Base-by-base conservation (phyloP, 23 tunicate species). In the Trididemnum nubilum region DNA sequence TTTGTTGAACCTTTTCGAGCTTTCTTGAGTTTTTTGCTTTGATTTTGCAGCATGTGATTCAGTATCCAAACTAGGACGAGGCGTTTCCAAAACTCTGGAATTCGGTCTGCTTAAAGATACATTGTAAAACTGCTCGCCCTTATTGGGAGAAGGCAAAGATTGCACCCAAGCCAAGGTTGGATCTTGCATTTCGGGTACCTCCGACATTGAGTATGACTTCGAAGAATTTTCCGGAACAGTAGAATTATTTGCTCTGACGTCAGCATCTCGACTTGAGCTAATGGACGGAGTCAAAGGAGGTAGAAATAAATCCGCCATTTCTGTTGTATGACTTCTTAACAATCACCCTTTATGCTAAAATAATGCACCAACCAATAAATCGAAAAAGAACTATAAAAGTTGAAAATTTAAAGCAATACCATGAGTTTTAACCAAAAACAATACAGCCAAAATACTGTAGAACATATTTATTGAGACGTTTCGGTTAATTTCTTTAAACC, bases 131-230 rank as follows among this genome's bases (percentile, higher is more conserved):
- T 9, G 57, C 2, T 22, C 31, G 18, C 50, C 78, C 4, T 50
- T 65, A 19, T 37, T 15, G 0, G 96, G 96, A 25, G 96, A 90
- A 1, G 96, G 96, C 57, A 90, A 61, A 18, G 96, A 85, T 64
- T 87, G 61, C 25, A 90, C 89, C 96, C 96, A 90, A 19, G 96
- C 83, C 73, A 85, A 51, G 4, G 96, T 90, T 0, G 89, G 96
- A 70, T 90, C 86, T 21, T 78, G 87, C 9, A 38, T 79, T 4
- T 80, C 86, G 1, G 73, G n/a, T 18, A 77, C 83, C 3, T 69
- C 85, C 51, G 38, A 36, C 63, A 73, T 78, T 25, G 80, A 58
- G 76, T 64, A 73, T 12, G 51, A 35, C 33, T 69, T 58, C 61
- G 76, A 71, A 34, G 88, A 32, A 15, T 5, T 4, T 2, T 37